A percentile compares a stretch with the other conserved stretches of the same genome.
Evolutionary conservation across 2,797 vertebrate genomes (phyloP).

Genomic region (Rhodeus uyekii): DNA sequence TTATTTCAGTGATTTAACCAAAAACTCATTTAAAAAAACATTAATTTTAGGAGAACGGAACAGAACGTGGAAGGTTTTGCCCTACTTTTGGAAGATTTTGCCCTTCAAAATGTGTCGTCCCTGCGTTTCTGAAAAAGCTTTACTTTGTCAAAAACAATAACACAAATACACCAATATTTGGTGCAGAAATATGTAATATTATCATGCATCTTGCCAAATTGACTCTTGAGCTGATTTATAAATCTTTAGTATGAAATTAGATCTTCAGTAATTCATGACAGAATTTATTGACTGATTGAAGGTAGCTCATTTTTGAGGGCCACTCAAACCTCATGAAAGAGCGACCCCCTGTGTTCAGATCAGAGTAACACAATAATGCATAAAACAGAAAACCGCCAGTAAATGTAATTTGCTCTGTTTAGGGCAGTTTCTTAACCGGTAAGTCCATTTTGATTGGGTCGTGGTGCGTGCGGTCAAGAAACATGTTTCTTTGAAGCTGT

Average conservation of each 20-base stretch:
- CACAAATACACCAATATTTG: not conserved
- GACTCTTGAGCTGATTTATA: too few species aligned
- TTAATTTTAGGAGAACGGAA: not conserved
- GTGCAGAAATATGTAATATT: not conserved
- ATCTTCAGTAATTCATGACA: not conserved
- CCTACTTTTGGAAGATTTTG: not conserved
- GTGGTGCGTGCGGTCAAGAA: not conserved
- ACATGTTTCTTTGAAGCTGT: not conserved
- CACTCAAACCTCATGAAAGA: not conserved
- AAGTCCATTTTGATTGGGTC: too few species aligned
- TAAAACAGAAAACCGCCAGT: not conserved
- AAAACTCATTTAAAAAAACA: not conserved
- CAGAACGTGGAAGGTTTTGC: too few species aligned
- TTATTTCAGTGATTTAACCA: not conserved
- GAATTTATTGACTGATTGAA: not conserved
- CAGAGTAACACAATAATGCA: not conserved
- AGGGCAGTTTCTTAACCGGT: not conserved
- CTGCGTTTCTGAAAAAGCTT: not conserved
- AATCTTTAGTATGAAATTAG: not conserved
- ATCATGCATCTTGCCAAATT: not conserved
- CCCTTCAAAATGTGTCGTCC: not conserved
- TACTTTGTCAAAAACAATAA: not conserved
- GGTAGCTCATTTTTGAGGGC: not conserved
- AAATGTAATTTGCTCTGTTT: not conserved
- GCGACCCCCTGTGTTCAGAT: constrained; percentile 2